Percentiles rank a stretch among this genome's conserved stretches.
Conservation (phyloP, 2,888 invertebrate species). For the Uloborus plumipes region DNA sequence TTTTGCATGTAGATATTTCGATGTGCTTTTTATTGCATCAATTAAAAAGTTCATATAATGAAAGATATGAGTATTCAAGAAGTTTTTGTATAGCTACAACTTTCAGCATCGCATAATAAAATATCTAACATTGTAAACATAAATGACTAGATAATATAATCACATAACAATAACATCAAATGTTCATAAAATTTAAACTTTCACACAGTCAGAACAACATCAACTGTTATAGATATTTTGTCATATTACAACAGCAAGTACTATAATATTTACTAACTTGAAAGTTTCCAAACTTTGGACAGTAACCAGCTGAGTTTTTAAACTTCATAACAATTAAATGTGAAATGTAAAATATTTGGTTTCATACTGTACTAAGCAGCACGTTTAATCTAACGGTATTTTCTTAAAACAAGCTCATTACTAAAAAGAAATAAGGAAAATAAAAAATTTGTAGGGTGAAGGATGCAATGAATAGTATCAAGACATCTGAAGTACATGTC, state of each 20-base stretch:
- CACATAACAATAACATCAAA: slow-evolving; percentile 25
- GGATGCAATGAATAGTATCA: no score
- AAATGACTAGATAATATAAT: slow-evolving; percentile 45
- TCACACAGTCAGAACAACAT: slow-evolving; percentile 32
- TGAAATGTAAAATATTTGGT: no score
- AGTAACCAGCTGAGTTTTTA: background rate
- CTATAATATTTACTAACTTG: slow-evolving; percentile 5
- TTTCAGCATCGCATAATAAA: slow-evolving; percentile 12
- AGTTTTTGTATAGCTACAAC: no score
- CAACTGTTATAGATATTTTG: slow-evolving; percentile 36
- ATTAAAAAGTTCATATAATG: background rate
- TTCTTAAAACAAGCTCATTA: no score
- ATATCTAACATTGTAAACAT: slow-evolving; percentile 32
- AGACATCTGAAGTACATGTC: no score
- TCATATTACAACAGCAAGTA: slow-evolving; percentile 40
- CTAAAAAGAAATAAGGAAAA: no score
- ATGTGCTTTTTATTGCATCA: slow-evolving; percentile 24
- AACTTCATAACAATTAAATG: no score
- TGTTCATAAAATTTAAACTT: slow-evolving; percentile 47
- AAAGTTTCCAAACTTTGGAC: slow-evolving; percentile 4
- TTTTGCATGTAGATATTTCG: slow-evolving; percentile 10
- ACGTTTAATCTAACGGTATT: no score
- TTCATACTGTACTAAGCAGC: no score
- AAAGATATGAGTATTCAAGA: no score
- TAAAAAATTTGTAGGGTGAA: no score